Percentiles rank a stretch among this genome's conserved stretches.
Evolutionary conservation across 2,888 invertebrate genomes (phyloP).

Genomic region (Tinea semifulvella): DNA sequence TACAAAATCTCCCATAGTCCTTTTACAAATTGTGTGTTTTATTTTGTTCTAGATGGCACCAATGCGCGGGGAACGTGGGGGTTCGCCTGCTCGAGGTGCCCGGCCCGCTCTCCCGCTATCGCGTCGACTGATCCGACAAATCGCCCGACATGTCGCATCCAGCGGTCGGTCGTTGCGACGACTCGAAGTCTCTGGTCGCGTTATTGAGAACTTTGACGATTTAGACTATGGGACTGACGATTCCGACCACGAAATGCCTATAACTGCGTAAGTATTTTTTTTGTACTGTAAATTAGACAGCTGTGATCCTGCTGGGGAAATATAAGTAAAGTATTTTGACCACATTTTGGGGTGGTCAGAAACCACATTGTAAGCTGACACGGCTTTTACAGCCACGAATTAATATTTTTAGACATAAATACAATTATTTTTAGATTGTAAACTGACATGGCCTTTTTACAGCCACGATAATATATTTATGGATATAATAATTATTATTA

Average conservation of each 20-base stretch:
- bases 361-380: too few species aligned
- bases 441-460: too few species aligned
- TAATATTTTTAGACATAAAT: too few species aligned
- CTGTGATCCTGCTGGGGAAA: too few species aligned
- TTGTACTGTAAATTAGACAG: neutral
- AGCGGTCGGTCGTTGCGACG: conserved; percentile 59
- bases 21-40: neutral
- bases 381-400: too few species aligned
- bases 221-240: conserved; percentile 49
- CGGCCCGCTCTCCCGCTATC: conserved; percentile 58
- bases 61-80: conserved; percentile 60
- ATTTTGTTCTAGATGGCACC: conserved; percentile 48
- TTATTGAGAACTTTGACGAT: conserved; percentile 63
- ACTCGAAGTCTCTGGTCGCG: conserved; percentile 56
- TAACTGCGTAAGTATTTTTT: conserved; percentile 44
- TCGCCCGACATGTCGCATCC: conserved; percentile 59
- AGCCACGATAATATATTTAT: too few species aligned
- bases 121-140: conserved; percentile 56
- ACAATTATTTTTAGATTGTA: too few species aligned
- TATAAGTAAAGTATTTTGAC: too few species aligned
- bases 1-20: too few species aligned
- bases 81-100: conserved; percentile 58
- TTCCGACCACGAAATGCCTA: conserved; percentile 49
- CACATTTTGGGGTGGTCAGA: too few species aligned
- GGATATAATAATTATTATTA: too few species aligned